phyloP scores from a whole-genome alignment of 2,888 invertebrate species.

The Ctenicera cuprea region DNA sequence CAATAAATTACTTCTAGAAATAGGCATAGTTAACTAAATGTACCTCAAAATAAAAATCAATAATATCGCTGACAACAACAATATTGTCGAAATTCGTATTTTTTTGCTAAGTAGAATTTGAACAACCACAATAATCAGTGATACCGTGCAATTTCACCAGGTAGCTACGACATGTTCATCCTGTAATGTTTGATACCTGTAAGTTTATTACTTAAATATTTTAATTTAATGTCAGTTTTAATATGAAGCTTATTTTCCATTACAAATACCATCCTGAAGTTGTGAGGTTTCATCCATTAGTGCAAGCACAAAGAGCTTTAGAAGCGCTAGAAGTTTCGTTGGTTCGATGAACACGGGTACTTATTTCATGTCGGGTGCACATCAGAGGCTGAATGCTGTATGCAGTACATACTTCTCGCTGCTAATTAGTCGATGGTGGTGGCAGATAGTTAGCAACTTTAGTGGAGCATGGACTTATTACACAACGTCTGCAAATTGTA shows the following conservation, averaged over 20 bases:
- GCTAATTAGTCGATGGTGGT: constrained; percentile 41
- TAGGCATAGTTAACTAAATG: no score
- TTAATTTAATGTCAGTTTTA: no score
- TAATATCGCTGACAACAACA: no score
- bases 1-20: no score
- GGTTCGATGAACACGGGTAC: constrained; percentile 43
- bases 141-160: no score
- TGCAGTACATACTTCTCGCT: constrained; percentile 24
- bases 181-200: no score
- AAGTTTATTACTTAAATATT: no score
- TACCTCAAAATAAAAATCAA: no score
- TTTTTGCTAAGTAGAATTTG: no score
- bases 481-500: constrained; percentile 26
- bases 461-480: constrained; percentile 32
- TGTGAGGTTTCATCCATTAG: constrained; percentile 47
- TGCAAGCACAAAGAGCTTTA: constrained; percentile 41
- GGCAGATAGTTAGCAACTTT: constrained; percentile 41
- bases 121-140: no score
- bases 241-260: constrained; percentile 28
- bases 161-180: no score
- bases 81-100: no score
- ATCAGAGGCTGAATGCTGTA: constrained; percentile 31
- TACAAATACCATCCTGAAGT: constrained; percentile 19
- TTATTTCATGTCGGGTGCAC: constrained; percentile 45
- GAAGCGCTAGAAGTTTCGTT: constrained; percentile 44